phyloP scores from a whole-genome alignment of 2,113 vertebrate species.

The Prietella phreatophila region DNA sequence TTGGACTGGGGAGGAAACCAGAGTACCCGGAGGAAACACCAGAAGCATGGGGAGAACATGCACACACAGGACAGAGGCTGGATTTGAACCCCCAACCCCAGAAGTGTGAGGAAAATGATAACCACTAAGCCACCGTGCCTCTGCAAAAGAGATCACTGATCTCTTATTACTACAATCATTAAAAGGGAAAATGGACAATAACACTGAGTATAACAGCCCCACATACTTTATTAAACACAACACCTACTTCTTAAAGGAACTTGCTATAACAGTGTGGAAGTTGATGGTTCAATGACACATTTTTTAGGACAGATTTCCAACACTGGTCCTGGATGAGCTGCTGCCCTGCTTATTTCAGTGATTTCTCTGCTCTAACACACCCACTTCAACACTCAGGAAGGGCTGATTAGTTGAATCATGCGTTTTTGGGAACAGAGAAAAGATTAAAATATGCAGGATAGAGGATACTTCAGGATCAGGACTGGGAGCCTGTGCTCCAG shows the following conservation, averaged over 20 bases:
- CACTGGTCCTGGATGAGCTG: not conserved
- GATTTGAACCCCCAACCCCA: too few relatives aligned
- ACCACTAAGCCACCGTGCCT: too few relatives aligned
- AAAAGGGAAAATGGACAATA: not conserved
- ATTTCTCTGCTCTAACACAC: not conserved
- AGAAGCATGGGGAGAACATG: too few relatives aligned
- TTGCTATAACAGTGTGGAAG: too few relatives aligned
- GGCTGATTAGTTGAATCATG: not conserved
- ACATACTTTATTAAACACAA: not conserved
- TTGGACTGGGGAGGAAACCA: too few relatives aligned
- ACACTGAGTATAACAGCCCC: not conserved
- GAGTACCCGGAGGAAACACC: too few relatives aligned
- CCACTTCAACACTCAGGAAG: not conserved
- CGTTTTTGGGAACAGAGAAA: not conserved
- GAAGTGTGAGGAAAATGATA: too few relatives aligned
- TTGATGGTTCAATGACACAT: not conserved
- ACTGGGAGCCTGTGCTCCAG: too few relatives aligned
- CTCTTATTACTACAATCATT: not conserved
- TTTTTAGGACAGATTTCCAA: not conserved
- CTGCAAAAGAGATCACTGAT: not conserved
- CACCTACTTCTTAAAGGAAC: not conserved
- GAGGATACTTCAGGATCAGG: not conserved
- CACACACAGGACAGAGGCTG: too few relatives aligned
- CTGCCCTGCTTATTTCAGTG: not conserved
- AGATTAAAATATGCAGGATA: not conserved